phyloP scores from a whole-genome alignment of 2,888 invertebrate species.

The Sipha maydis region DNA sequence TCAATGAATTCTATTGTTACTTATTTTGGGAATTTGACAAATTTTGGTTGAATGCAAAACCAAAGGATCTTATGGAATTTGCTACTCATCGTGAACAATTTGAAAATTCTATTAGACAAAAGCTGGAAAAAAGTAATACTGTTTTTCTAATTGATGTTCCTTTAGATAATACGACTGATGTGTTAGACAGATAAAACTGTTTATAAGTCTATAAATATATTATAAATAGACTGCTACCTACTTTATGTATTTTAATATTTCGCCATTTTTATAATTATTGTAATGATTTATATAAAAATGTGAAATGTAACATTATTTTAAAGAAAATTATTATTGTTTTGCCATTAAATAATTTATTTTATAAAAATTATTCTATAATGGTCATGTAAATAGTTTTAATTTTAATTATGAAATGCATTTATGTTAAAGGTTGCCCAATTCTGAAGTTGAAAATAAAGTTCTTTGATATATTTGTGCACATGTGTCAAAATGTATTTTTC shows the following conservation, averaged over 20 bases:
- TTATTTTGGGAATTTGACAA: constrained; percentile 94
- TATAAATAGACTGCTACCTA: constrained; percentile 37
- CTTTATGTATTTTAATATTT: constrained; percentile 22
- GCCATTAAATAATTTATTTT: constrained; percentile 35
- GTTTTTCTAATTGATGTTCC: constrained; percentile 83
- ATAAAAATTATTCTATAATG: constrained; percentile 17
- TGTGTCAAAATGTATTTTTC: neutral
- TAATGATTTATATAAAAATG: constrained; percentile 5
- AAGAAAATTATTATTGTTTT: constrained; percentile 11
- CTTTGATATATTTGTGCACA: constrained; percentile 2
- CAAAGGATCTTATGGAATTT: constrained; percentile 95
- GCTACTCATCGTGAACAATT: constrained; percentile 87
- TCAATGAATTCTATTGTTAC: constrained; percentile 94
- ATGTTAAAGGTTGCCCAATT: constrained; percentile 3
- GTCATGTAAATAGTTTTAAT: constrained; percentile 36
- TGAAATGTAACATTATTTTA: constrained; percentile 22
- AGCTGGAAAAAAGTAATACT: constrained; percentile 76
- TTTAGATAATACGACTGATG: constrained; percentile 70
- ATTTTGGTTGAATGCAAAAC: constrained; percentile 92
- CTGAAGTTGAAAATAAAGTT: constrained; percentile 18
- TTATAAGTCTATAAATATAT: constrained; percentile 30
- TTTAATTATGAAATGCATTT: constrained; percentile 28
- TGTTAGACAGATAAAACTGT: constrained; percentile 21
- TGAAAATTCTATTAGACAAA: constrained; percentile 77
- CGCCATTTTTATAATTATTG: constrained; percentile 9